Conservation (phyloP, 2,888 invertebrate genomes). For the Mythimna lalbum region DNA sequence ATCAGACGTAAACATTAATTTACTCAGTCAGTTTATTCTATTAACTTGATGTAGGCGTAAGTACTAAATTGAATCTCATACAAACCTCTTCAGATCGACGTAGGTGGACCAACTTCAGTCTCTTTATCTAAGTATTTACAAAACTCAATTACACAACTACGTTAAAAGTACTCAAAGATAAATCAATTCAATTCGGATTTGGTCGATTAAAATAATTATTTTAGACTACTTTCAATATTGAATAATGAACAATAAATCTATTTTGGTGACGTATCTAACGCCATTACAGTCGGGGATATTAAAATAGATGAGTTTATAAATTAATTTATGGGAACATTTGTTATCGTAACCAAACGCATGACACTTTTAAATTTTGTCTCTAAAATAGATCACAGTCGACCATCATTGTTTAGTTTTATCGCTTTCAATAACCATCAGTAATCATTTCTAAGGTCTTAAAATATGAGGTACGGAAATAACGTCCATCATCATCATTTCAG, state of each 20-base stretch:
- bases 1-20: background rate
- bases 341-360: background rate
- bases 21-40: background rate
- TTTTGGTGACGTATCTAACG: conserved; percentile 36
- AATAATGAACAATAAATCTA: conserved; percentile 52
- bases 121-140: background rate
- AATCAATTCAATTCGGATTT: conserved; percentile 36
- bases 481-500: no score
- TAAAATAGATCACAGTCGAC: background rate
- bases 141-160: conserved; percentile 27
- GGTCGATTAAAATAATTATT: conserved; percentile 47
- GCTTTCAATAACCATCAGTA: background rate
- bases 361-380: conserved; percentile 1
- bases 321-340: conserved; percentile 16
- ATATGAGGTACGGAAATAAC: background rate
- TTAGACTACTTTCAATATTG: conserved; percentile 36
- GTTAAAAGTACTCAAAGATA: conserved; percentile 25
- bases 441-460: background rate
- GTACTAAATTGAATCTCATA: conserved; percentile 30
- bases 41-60: background rate
- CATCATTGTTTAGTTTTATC: background rate
- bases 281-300: conserved; percentile 34
- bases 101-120: conserved; percentile 29
- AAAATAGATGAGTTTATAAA: conserved; percentile 43
- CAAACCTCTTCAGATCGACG: conserved; percentile 21